Evolutionary conservation across 1,140 invertebrate species (phyloP), one percentile per base, ranked within the genome.

Genomic region (Phthorimaea operculella): DNA sequence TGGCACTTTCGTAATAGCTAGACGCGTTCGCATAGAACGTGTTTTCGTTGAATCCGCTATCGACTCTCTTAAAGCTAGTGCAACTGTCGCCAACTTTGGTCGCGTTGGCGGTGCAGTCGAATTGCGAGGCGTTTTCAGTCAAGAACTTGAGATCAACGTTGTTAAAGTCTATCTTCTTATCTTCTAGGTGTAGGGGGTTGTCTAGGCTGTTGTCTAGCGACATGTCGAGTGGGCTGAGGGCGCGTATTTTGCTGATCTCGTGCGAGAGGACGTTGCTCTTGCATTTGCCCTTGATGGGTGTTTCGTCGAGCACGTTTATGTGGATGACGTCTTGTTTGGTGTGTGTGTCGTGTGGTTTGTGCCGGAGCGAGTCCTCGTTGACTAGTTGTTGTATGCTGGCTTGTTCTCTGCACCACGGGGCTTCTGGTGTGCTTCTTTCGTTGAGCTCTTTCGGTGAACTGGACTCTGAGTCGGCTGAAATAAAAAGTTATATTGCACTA

Each of bases 1-100:
- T 84, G 70, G 78, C 81, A 75, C 79, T 82, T 62, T 82, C 81
- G 55, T 82, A 82, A 54, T 84, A 84, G 71, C 81, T 81, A 59
- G 81, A 81, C 14, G 76, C 77, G 57, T 78, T 79, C 1, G 62
- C 64, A 56, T 79, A 81, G 21, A 81, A 80, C 12, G 79, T 84
- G 51, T 85, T 80, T 47, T 86, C 82, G 54, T 77, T 79, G 60
- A 79, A 85, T 10, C 83, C 85, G 54, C 83, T 86, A 54, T 86
- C 85, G n/a, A 81, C 68, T 72, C 72, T 76, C 58, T 77, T 80
- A 64, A 83, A 83, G 60, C 76, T 82, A 49, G 63, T 61, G 10
- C 74, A 71, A 57, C 55, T 67, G 34, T 83, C 76, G 5, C 52
- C 66, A 21, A 60, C 55, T 56, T 72, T 77, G 9, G 64, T 66